phyloP scores from a whole-genome alignment of 2,797 vertebrate species.

The Bradypus variegatus region DNA sequence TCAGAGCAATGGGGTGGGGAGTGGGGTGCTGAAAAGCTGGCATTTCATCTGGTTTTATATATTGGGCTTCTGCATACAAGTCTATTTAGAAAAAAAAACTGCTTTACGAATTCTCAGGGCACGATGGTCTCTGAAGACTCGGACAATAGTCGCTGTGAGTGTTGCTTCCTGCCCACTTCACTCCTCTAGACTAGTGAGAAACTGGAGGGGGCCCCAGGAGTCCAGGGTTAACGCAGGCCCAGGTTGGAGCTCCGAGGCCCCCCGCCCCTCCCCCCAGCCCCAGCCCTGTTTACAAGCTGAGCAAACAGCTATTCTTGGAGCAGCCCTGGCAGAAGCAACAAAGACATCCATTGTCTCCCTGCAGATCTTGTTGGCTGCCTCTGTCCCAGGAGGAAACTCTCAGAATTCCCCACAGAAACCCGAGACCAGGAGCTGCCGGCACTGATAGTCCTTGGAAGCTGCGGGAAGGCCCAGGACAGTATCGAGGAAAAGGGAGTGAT shows the following conservation, averaged over 20 bases:
- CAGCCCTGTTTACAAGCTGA: neutral
- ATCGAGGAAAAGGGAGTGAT: fast-evolving
- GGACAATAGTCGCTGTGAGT: fast-evolving
- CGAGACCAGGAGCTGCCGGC: neutral
- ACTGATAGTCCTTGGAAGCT: neutral
- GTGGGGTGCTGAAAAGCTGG: neutral
- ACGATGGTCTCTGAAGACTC: neutral
- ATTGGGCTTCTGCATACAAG: neutral
- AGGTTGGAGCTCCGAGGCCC: neutral
- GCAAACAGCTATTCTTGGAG: conserved; percentile 60
- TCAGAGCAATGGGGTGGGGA: neutral
- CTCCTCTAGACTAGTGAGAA: neutral
- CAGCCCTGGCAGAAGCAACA: conserved; percentile 34
- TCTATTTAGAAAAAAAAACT: neutral
- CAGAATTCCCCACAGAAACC: neutral
- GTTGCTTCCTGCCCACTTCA: neutral
- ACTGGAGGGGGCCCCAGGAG: neutral
- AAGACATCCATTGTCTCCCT: conserved; percentile 35
- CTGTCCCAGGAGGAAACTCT: neutral
- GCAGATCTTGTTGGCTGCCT: neutral
- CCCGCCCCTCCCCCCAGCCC: neutral
- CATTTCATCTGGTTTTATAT: neutral
- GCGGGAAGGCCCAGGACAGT: neutral
- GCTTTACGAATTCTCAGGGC: neutral
- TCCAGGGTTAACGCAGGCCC: neutral